phyloP scores from a whole-genome alignment of 2,797 vertebrate species.

The Sebastolobus alascanus region DNA sequence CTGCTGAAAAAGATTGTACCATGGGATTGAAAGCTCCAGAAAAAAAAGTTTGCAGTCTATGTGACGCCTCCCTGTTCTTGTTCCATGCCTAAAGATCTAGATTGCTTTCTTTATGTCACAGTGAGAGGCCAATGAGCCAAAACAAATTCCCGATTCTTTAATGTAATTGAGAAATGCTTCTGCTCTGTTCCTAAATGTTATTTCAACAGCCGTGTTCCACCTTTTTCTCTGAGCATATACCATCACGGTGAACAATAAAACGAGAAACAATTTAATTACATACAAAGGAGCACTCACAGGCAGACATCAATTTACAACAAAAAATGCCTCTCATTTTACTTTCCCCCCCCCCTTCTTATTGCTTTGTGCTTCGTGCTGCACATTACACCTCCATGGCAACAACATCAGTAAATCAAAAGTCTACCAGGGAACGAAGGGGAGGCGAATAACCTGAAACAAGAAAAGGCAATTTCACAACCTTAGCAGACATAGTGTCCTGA shows the following conservation, averaged over 20 bases:
- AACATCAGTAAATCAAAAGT: constrained; percentile 36
- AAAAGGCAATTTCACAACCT: constrained; percentile 34
- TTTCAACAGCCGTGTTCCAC: not conserved
- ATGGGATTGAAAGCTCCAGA: not conserved
- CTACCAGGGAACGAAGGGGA: not conserved
- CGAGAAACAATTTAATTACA: not conserved
- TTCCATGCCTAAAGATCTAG: not conserved
- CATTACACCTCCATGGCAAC: constrained; percentile 22
- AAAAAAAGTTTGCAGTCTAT: not conserved
- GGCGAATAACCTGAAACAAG: constrained; percentile 21
- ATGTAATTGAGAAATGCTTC: not conserved
- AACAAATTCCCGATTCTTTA: not conserved
- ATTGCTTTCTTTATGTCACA: not conserved
- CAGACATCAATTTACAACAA: not conserved
- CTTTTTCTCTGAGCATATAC: not conserved
- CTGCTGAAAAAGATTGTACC: not conserved
- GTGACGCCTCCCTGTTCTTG: not conserved
- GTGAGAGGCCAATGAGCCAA: not conserved
- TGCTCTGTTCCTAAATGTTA: not conserved
- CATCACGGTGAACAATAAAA: not conserved
- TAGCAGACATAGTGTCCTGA: constrained; percentile 16
- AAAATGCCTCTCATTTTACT: constrained; percentile 8
- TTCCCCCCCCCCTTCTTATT: not conserved
- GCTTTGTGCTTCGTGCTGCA: constrained; percentile 4
- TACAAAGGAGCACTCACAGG: not conserved